These are phyloP conservation scores for Palythoa grandiflora DNA, from an alignment of 92 coral and sea anemone species.

Conservation along the genomic window DNA sequence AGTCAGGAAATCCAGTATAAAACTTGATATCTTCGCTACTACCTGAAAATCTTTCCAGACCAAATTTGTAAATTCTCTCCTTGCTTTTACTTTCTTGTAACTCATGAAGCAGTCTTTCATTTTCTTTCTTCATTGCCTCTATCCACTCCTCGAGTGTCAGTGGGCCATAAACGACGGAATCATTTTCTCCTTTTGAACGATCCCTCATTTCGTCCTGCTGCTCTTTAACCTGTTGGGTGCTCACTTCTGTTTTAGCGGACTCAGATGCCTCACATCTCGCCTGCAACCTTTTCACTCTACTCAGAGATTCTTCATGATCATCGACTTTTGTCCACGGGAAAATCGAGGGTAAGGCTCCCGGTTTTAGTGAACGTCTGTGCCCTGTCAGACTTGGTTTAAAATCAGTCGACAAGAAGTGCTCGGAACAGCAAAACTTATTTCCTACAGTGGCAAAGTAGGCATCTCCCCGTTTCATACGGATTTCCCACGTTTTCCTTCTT, in stretches of 20 bases:
- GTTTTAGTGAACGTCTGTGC: conserved; percentile 60
- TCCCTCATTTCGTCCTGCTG: conserved; percentile 26
- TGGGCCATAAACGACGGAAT: conserved; percentile 46
- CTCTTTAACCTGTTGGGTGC: conserved; percentile 27
- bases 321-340: conserved; percentile 57
- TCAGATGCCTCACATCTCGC: conserved; percentile 32
- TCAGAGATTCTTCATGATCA: conserved; percentile 33
- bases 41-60: conserved; percentile 59
- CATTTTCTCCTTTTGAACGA: conserved; percentile 27
- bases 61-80: conserved; percentile 56
- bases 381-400: conserved; percentile 74
- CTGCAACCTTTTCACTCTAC: conserved; percentile 61
- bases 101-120: conserved; percentile 44
- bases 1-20: conserved; percentile 82
- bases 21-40: conserved; percentile 72
- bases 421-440: conserved; percentile 71
- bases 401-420: conserved; percentile 68
- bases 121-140: conserved; percentile 42
- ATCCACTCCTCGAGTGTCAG: conserved; percentile 59
- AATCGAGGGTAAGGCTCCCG: conserved; percentile 62
- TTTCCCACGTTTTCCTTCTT: conserved; percentile 57
- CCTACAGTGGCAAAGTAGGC: conserved; percentile 49
- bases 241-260: conserved; percentile 12
- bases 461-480: conserved; percentile 63
- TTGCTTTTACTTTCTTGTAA: conserved; percentile 39